Evolutionary conservation across 2,888 invertebrate species (phyloP), one percentile per base, ranked within the genome.

Genomic region (Plusia festucae): DNA sequence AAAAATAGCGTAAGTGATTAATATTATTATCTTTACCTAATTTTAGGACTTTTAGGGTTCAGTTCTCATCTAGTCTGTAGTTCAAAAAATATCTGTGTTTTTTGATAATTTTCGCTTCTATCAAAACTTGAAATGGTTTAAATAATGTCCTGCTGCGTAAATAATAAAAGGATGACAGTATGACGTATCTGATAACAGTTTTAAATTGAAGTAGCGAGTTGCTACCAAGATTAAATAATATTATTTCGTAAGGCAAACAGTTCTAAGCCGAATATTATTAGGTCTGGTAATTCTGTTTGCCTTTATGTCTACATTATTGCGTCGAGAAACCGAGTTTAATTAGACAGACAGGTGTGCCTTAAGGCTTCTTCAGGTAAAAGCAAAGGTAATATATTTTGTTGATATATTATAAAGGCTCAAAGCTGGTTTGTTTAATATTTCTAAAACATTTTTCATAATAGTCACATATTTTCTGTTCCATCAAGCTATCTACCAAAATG

Each of bases 1-100:
- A n/a, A 40, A 40, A n/a, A 40, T 40, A 6, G 44, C 27, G 65
- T 70, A 58, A 70, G 70, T 68, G 40, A 18, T 16, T 3, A 30
- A 27, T 54, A 16, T 30, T 16, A n/a, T n/a, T n/a, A n/a, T n/a
- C n/a, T n/a, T n/a, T n/a, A n/a, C n/a, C n/a, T n/a, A n/a, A n/a
- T n/a, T n/a, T n/a, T n/a, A n/a, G n/a, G n/a, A n/a, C n/a, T n/a
- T n/a, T n/a, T n/a, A n/a, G n/a, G n/a, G n/a, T 30, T 53, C 16
- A 27, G 27, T 24, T 24, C 24, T 3, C 5, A 24, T 24, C 24
- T 24, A 24, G 24, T 24, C n/a, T 24, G 24, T 24, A 5, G 24
- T n/a, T n/a, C n/a, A n/a, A n/a, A n/a, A n/a, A n/a, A n/a, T n/a
- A n/a, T n/a, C 2, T 24, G 24, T 24, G 24, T 24, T 24, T 2